A percentile compares a stretch with the other conserved stretches of the same genome.
Conservation (phyloP, 1,140 invertebrate genomes). For the Hypsibius dujardini region DNA sequence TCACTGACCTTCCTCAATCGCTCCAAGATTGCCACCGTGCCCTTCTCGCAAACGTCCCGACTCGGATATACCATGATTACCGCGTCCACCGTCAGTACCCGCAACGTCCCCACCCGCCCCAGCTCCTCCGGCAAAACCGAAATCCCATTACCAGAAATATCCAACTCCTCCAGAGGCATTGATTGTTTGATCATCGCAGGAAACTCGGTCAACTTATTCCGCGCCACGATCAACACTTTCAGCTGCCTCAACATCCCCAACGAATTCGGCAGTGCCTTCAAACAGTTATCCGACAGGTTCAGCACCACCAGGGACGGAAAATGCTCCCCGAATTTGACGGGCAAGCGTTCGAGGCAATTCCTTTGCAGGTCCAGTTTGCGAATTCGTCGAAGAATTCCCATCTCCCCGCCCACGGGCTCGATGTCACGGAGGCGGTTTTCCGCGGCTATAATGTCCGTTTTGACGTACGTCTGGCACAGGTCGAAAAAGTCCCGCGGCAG, state of each 20-base stretch:
- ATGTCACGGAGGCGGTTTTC: not conserved
- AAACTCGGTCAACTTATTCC: not conserved
- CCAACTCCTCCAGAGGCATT: not conserved
- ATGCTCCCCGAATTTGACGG: not conserved
- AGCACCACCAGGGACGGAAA: not conserved
- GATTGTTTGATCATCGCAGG: not conserved
- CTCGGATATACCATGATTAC: too few relatives aligned
- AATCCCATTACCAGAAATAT: not conserved
- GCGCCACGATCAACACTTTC: not conserved
- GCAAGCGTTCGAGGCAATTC: not conserved
- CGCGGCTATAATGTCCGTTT: not conserved
- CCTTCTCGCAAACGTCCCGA: not conserved
- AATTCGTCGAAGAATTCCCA: not conserved
- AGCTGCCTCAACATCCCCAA: not conserved
- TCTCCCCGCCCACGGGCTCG: not conserved
- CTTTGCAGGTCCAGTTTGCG: not conserved
- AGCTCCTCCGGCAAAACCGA: too few relatives aligned
- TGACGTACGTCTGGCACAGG: not conserved
- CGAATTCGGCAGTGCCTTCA: not conserved
- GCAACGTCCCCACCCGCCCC: too few relatives aligned
- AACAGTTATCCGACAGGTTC: constrained; percentile 5
- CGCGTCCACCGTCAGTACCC: too few relatives aligned
- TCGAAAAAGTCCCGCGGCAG: not conserved
- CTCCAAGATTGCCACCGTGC: not conserved
- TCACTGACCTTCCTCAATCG: too few relatives aligned